Percentiles rank a stretch among this genome's conserved stretches.
These are phyloP conservation scores for Strongylocentrotus purpuratus DNA, from an alignment of 35 echinoderm and acorn worm species.

Conservation along the genomic window DNA sequence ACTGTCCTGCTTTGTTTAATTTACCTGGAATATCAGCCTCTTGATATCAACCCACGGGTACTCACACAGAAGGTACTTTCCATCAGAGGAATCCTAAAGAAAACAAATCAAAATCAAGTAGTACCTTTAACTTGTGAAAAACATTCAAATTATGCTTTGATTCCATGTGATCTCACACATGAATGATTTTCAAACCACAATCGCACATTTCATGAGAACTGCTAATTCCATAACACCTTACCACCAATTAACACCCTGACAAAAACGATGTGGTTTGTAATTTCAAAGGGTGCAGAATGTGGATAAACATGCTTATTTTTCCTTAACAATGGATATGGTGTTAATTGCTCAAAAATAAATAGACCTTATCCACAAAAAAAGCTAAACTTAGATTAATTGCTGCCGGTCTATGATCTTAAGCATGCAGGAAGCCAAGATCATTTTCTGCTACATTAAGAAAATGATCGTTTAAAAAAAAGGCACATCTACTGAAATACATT, in stretches of 20 bases:
- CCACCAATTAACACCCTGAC: background rate
- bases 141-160: no score
- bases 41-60: constrained; percentile 96
- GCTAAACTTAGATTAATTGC: background rate
- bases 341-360: background rate
- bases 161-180: background rate
- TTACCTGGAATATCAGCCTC: constrained; percentile 91
- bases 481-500: background rate
- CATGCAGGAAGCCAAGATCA: background rate
- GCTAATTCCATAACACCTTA: background rate
- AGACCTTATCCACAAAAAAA: background rate
- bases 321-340: background rate
- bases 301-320: background rate
- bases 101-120: constrained; percentile 3
- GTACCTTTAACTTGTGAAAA: no score
- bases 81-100: constrained; percentile 89
- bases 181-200: background rate
- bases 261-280: background rate
- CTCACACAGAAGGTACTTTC: constrained; percentile 96
- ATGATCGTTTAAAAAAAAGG: background rate
- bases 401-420: background rate
- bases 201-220: background rate
- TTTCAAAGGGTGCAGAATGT: background rate
- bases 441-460: background rate
- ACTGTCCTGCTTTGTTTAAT: background rate